Conservation (phyloP, 2,113 vertebrate species). For the Pachycephala philippinensis region DNA sequence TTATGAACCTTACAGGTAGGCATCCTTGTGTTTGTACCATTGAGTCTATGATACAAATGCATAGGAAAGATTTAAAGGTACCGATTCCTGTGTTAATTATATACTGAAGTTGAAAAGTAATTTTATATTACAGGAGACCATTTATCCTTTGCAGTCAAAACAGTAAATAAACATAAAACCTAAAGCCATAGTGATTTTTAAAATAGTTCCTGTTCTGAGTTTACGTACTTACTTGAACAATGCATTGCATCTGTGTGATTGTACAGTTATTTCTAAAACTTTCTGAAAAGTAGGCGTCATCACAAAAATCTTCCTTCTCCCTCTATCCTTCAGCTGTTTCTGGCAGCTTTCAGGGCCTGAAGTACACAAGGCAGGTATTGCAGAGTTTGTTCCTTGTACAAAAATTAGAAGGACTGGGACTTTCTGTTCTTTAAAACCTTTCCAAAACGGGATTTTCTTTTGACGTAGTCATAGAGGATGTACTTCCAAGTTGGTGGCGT, state of each 20-base stretch:
- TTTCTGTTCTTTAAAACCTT: not conserved
- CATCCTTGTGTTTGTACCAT: not conserved
- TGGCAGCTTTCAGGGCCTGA: not conserved
- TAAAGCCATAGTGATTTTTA: not conserved
- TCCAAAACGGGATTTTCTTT: not conserved
- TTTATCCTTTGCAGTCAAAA: not conserved
- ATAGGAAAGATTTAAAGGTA: not conserved
- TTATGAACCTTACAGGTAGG: not conserved
- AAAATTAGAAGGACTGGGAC: not conserved
- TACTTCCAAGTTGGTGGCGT: not conserved
- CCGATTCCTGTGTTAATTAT: not conserved
- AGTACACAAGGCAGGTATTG: not conserved
- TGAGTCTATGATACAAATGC: not conserved
- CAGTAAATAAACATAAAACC: not conserved
- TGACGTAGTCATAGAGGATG: not conserved
- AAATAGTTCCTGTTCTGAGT: not conserved
- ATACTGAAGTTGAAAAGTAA: not conserved
- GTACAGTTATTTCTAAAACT: not conserved
- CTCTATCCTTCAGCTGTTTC: not conserved
- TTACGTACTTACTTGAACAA: not conserved
- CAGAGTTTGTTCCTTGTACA: not conserved
- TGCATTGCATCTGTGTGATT: not conserved
- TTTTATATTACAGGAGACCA: not conserved
- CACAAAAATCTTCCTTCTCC: not conserved
- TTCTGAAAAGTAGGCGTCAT: not conserved